Evolutionary conservation across 2,888 invertebrate genomes (phyloP).

Genomic region (Adelphocoris suturalis): DNA sequence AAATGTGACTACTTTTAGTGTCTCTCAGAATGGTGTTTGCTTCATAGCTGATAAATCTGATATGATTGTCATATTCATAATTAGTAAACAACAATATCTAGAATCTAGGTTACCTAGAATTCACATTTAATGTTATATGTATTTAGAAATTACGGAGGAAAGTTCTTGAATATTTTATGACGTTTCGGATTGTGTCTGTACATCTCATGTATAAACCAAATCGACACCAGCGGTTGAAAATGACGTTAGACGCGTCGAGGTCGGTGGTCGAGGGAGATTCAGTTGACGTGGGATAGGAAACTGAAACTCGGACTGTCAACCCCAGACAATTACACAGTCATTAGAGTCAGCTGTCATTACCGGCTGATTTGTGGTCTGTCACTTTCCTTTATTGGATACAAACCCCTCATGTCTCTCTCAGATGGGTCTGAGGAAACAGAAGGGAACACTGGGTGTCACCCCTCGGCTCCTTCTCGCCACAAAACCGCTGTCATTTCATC

Average conservation of each 20-base stretch:
- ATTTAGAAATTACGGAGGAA: too few relatives aligned
- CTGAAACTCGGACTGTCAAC: constrained; percentile 63
- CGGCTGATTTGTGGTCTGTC: constrained; percentile 68
- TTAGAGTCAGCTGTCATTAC: constrained; percentile 70
- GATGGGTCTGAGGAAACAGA: not conserved
- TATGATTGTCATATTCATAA: too few relatives aligned
- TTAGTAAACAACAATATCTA: too few relatives aligned
- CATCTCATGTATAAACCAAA: too few relatives aligned
- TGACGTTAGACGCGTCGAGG: not conserved
- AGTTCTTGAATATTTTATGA: too few relatives aligned
- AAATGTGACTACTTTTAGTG: too few relatives aligned
- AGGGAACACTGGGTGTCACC: constrained; percentile 1
- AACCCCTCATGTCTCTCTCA: constrained; percentile 43
- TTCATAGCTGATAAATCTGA: too few relatives aligned
- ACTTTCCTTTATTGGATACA: constrained; percentile 68
- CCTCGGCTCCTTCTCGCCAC: constrained; percentile 33
- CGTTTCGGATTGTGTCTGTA: too few relatives aligned
- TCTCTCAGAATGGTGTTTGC: too few relatives aligned
- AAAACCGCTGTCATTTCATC: constrained; percentile 60
- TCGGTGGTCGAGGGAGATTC: not conserved
- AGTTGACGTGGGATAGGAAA: constrained; percentile 42
- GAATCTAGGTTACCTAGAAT: too few relatives aligned
- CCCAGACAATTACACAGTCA: constrained; percentile 69
- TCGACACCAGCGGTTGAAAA: not conserved
- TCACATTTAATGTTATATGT: too few relatives aligned